phyloP scores from a whole-genome alignment of 2,113 vertebrate species.

The Marmota monax region DNA sequence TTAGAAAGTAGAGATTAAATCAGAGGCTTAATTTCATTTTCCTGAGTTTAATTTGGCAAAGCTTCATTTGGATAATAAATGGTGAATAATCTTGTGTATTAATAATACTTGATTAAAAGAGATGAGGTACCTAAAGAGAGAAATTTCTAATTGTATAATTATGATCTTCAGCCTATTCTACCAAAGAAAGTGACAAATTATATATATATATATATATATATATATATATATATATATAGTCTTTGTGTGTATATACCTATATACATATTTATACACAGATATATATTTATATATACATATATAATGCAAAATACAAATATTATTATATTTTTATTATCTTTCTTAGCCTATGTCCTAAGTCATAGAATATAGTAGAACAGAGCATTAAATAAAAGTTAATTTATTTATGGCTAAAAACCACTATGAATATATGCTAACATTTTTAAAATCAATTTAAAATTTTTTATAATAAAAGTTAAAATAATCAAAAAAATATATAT shows the following conservation, averaged over 20 bases:
- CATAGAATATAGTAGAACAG: too few species aligned
- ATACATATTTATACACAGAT: too few species aligned
- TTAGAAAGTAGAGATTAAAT: neutral
- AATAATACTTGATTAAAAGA: neutral
- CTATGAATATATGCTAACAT: neutral
- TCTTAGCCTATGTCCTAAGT: neutral
- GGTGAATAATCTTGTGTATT: neutral
- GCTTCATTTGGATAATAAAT: neutral
- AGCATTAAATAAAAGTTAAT: neutral
- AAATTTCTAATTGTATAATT: neutral
- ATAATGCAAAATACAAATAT: neutral
- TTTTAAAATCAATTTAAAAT: neutral
- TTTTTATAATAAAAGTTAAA: neutral
- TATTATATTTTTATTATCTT: neutral
- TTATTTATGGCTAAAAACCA: neutral
- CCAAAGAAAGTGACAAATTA: neutral
- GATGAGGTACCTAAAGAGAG: neutral
- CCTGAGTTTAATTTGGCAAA: neutral
- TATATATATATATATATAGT: too few species aligned
- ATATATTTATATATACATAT: neutral
- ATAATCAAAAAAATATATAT: neutral
- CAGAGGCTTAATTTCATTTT: neutral
- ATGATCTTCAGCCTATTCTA: neutral
- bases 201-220: too few species aligned
- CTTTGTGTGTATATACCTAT: too few species aligned